Evolutionary conservation across 2,888 invertebrate species (phyloP).

Genomic region (Melinaea marsaeus): DNA sequence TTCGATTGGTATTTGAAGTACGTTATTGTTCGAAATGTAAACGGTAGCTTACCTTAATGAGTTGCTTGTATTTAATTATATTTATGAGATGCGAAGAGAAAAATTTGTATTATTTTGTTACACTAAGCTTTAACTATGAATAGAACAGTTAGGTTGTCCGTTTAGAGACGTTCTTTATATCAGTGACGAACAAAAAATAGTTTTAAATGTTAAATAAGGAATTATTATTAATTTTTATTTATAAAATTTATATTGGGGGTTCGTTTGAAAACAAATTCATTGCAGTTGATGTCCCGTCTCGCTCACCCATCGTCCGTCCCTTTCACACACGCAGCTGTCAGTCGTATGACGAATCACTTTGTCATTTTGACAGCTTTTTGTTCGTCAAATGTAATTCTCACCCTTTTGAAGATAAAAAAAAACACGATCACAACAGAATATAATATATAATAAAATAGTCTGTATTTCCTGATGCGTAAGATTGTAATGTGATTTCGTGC

Average conservation of each 20-base stretch:
- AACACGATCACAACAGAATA: conserved; percentile 7
- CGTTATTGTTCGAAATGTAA: conserved; percentile 30
- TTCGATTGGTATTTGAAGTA: conserved; percentile 12
- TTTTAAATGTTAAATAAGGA: background rate
- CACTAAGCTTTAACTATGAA: conserved; percentile 19
- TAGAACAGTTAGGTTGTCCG: background rate
- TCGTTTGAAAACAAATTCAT: conserved; percentile 30
- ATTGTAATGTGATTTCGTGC: conserved; percentile 4
- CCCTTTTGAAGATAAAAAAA: conserved; percentile 52
- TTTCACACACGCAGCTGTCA: conserved; percentile 65
- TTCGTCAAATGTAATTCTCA: conserved; percentile 65
- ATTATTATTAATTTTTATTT: conserved; percentile 6
- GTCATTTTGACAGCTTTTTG: conserved; percentile 72
- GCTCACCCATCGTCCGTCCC: conserved; percentile 33
- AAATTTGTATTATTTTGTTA: conserved; percentile 25
- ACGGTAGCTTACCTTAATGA: conserved; percentile 44
- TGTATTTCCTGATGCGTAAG: conserved; percentile 4
- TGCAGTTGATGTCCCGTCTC: conserved; percentile 28
- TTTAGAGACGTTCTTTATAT: background rate
- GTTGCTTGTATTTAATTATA: conserved; percentile 39
- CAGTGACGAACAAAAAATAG: background rate
- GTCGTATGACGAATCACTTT: conserved; percentile 73
- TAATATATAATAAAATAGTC: background rate
- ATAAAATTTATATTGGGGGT: conserved; percentile 1
- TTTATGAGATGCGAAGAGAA: conserved; percentile 38